Percentiles rank a stretch among this genome's conserved stretches.
phyloP scores from a whole-genome alignment of 2,113 vertebrate species.

The Melanocharis versteri region DNA sequence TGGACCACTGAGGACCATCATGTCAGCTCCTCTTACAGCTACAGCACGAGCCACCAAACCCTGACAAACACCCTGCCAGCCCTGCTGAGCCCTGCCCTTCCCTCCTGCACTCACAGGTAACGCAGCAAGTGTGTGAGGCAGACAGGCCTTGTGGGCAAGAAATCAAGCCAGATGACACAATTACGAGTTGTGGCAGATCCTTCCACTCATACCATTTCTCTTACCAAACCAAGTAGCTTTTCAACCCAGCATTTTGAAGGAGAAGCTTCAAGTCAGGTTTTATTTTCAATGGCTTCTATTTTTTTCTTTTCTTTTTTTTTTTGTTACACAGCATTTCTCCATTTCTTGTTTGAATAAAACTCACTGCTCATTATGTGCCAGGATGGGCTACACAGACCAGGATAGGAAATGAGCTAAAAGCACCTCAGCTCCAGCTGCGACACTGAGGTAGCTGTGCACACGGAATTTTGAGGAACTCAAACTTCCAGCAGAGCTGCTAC shows the following conservation, averaged over 20 bases:
- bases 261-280: neutral
- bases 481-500: neutral
- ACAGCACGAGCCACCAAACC: neutral
- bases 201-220: neutral
- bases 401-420: rapidly evolving
- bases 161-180: neutral
- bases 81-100: neutral
- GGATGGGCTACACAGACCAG: neutral
- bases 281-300: neutral
- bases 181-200: neutral
- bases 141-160: neutral
- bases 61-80: neutral
- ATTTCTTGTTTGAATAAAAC: neutral
- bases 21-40: neutral
- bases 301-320: too few species aligned
- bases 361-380: neutral
- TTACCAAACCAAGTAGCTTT: neutral
- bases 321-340: neutral
- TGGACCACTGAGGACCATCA: neutral
- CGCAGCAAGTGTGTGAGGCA: rapidly evolving
- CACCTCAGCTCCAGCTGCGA: neutral
- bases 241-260: neutral
- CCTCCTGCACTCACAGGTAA: neutral
- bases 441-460: neutral
- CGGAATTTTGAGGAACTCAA: neutral